Percentiles rank a stretch among this genome's conserved stretches.
These are phyloP conservation scores for Caenorhabditis elegans DNA, from an alignment of 1,140 invertebrate species.

Conservation along the genomic window WBcel235 BX284606.5:9411001-9411500, in stretches of 20 bases:
- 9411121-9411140: too few relatives aligned
- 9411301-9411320: too few relatives aligned
- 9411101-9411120: slow-evolving; percentile 4
- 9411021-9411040: background rate
- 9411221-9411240: background rate
- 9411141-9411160: background rate
- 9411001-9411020: background rate
- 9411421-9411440: too few relatives aligned
- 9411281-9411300: too few relatives aligned
- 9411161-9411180: background rate
- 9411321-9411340: too few relatives aligned
- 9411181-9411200: background rate
- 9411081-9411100: background rate
- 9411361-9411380: too few relatives aligned
- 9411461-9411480: too few relatives aligned
- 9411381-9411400: too few relatives aligned
- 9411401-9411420: too few relatives aligned
- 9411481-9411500: too few relatives aligned
- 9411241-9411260: background rate
- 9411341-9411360: too few relatives aligned
- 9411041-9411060: background rate
- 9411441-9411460: too few relatives aligned
- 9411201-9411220: background rate
- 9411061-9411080: background rate
- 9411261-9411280: background rate